Conservation (phyloP, 2,113 vertebrate species). For the Excalfactoria chinensis region DNA sequence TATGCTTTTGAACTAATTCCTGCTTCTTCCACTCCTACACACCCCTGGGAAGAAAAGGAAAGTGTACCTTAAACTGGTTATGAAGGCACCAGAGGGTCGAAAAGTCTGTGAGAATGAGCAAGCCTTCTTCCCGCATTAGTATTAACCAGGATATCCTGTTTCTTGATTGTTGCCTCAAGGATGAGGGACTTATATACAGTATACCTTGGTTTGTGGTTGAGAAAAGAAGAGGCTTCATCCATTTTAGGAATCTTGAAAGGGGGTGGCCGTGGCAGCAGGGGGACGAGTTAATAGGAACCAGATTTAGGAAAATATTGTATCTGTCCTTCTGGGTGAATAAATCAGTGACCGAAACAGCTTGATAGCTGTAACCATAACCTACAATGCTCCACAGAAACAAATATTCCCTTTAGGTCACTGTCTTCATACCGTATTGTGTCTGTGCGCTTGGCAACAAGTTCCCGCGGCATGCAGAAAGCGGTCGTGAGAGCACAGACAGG, state of each 20-base stretch:
- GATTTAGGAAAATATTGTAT: constrained; percentile 66
- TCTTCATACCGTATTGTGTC: background rate
- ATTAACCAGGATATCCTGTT: constrained; percentile 68
- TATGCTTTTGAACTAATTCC: background rate
- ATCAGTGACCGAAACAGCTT: constrained; percentile 61
- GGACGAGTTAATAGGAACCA: constrained; percentile 69
- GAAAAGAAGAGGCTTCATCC: constrained; percentile 61
- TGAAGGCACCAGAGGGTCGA: constrained; percentile 45
- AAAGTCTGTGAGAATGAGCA: constrained; percentile 59
- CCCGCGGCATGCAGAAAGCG: constrained; percentile 1
- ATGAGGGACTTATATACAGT: constrained; percentile 31
- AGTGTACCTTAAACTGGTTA: constrained; percentile 9
- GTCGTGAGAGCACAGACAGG: background rate
- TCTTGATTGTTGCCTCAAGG: constrained; percentile 58
- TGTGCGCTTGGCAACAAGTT: constrained; percentile 2
- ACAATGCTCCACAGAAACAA: constrained; percentile 48
- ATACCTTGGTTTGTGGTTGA: constrained; percentile 52
- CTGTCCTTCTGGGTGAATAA: constrained; percentile 68
- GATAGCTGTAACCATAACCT: constrained; percentile 69
- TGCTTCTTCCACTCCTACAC: background rate
- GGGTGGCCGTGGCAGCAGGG: constrained; percentile 9
- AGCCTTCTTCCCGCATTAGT: constrained; percentile 55
- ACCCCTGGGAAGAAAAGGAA: background rate
- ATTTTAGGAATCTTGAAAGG: constrained; percentile 62
- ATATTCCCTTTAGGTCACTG: constrained; percentile 66